These are phyloP conservation scores for Meriones unguiculatus DNA, from an alignment of 2,113 vertebrate species.

Conservation along the genomic window DNA sequence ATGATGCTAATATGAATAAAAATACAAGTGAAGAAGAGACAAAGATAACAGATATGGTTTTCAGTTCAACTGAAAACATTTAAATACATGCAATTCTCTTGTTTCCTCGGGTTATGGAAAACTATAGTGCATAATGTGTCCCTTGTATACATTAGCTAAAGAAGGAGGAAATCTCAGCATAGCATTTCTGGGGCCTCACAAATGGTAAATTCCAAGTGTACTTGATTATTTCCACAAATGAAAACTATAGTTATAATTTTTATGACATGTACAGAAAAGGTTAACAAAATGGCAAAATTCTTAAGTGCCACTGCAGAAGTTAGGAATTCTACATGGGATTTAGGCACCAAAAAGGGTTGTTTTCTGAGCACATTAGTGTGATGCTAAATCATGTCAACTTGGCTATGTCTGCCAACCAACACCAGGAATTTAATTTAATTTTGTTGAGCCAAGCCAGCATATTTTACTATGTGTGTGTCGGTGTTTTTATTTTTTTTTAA, in stretches of 20 bases:
- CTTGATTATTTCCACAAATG: neutral
- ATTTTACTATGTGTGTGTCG: neutral
- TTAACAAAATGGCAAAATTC: neutral
- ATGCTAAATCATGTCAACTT: neutral
- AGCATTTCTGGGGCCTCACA: neutral
- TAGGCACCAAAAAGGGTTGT: fast-evolving
- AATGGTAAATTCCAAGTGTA: neutral
- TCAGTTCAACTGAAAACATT: neutral
- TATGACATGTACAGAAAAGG: neutral
- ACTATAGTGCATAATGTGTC: neutral
- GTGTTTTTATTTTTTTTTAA: neutral
- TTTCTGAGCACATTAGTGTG: fast-evolving
- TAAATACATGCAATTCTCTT: neutral
- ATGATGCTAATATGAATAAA: neutral
- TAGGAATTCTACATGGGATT: too few species aligned
- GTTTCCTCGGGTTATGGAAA: neutral
- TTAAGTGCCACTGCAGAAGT: neutral
- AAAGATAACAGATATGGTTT: neutral
- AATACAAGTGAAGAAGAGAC: neutral
- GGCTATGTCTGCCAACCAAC: neutral
- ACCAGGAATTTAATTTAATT: neutral
- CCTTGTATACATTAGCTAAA: neutral
- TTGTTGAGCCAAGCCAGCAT: neutral
- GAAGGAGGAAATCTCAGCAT: neutral
- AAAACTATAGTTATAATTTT: neutral